A percentile compares a stretch with the other conserved stretches of the same genome.
These are phyloP conservation scores for Brachystomella parvula DNA, from an alignment of 1,140 invertebrate genomes.

Conservation along the genomic window DNA sequence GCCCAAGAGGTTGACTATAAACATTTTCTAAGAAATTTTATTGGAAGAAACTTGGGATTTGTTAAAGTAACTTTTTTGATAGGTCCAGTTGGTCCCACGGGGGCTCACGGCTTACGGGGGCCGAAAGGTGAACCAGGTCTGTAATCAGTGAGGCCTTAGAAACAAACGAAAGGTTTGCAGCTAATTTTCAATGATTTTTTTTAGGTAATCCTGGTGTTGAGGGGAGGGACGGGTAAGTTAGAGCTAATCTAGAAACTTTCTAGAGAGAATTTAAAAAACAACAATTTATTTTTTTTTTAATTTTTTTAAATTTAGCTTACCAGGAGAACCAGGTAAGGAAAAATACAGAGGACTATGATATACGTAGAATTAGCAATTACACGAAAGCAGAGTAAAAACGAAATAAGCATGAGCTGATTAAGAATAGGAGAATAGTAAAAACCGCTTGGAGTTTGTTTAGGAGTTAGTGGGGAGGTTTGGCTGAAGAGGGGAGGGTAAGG, in stretches of 20 bases:
- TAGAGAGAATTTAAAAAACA: neutral
- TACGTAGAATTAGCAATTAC: no score
- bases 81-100: conserved; percentile 47
- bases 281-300: neutral
- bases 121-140: conserved; percentile 43
- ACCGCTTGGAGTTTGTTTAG: no score
- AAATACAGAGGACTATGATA: no score
- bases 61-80: no score
- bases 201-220: neutral
- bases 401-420: no score
- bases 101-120: conserved; percentile 43
- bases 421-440: no score
- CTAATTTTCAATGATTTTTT: neutral
- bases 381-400: no score
- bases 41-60: no score
- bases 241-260: neutral
- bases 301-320: neutral
- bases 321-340: conserved; percentile 1
- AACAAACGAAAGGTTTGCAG: neutral
- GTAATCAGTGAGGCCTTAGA: neutral
- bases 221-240: conserved; percentile 9
- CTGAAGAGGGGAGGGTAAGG: no score
- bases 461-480: no score
- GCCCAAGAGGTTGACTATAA: conserved; percentile 55
- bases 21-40: no score